Base-by-base conservation (phyloP, 2,113 vertebrate species). In the Ophiodon elongatus region DNA sequence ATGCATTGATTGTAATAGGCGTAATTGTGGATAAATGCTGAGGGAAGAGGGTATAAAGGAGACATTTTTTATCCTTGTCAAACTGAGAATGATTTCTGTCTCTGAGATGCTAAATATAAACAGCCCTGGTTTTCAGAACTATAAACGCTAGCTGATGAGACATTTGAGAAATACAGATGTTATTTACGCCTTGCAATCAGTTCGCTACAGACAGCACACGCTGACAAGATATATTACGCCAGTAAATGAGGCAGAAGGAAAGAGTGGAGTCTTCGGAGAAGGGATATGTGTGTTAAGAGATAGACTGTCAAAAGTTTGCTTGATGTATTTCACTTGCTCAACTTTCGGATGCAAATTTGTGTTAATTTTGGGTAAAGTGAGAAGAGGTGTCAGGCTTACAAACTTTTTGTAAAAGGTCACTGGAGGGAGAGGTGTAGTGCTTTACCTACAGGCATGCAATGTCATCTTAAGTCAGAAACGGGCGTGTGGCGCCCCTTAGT, bases 401-500 rank as follows among this genome's bases (percentile, higher is more conserved):
- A 15, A 23, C 17, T 6, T 50, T 50, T 45, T 67, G 15, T 52
- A 7, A 72, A 11, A 1, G 33, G 10, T 56, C 27, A 72, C 14
- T 17, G 56, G 62, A 56, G 15, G 35, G 4, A 56, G 43, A 25
- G 7, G 19, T 6, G 3, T 52, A 7, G 23, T 41, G 5, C 14
- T 56, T n/a, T 1, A 17, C 8, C 2, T 59, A 4, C 54, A 13
- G 54, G 54, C 5, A 23, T 41, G 15, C 14, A 14, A 17, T 13
- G 3, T 39, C 33, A 35, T 37, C 37, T 50, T 21, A 11, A 47
- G 15, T 37, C 47, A 79, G 27, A 45, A 71, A 66, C 21, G 2
- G 70, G 54, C 14, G 27, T 83, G 8, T 65, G 79, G 84, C 64
- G 47, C 92, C 93, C 85, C 82, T 8, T 89, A 74, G 91, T 94